These are phyloP conservation scores for Spermophilus dauricus DNA, from an alignment of 2,113 vertebrate species.

Conservation along the genomic window DNA sequence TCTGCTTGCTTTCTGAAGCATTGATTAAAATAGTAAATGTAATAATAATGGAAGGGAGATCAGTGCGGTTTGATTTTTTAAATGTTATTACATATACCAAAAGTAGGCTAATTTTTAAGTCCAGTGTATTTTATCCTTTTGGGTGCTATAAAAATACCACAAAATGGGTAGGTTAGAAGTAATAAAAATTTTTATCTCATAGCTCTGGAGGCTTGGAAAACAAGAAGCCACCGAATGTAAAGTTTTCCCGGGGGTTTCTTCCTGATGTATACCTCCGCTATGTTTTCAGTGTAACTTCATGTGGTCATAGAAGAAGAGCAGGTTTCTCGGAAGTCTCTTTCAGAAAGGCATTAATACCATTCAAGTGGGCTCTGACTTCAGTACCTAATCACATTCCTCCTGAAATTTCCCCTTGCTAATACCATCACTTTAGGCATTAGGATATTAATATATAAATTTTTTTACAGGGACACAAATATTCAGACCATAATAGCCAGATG, in stretches of 20 bases:
- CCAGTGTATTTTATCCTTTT: background rate
- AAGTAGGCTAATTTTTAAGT: too few species aligned
- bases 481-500: background rate
- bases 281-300: background rate
- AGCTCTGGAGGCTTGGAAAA: background rate
- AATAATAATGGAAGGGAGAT: too few species aligned
- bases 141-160: background rate
- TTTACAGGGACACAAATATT: background rate
- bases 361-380: background rate
- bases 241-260: background rate
- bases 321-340: background rate
- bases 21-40: too few species aligned
- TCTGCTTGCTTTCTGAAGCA: too few species aligned
- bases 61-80: too few species aligned
- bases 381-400: background rate
- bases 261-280: background rate
- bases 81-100: too few species aligned
- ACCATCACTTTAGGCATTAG: background rate
- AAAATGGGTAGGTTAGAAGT: background rate
- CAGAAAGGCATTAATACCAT: background rate
- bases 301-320: background rate
- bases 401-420: background rate
- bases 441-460: background rate
- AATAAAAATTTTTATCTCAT: background rate
- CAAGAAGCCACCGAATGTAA: accelerated